Base-by-base conservation (phyloP, 2,113 vertebrate species). In the Salvelinus namaycush region DNA sequence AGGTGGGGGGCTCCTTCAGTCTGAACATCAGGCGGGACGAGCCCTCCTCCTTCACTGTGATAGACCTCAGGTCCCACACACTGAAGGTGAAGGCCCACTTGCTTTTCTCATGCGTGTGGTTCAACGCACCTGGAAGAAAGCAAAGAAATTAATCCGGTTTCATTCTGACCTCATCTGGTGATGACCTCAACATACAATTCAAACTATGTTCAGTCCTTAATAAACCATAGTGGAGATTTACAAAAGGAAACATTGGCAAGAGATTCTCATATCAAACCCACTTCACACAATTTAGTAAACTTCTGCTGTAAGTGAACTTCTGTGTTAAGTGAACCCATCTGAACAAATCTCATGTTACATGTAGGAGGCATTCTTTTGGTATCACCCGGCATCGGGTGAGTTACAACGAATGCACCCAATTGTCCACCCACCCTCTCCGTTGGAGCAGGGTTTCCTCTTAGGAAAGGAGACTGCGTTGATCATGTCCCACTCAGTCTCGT, bases 401-500 rank as follows among this genome's bases (percentile, higher is more conserved):
- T 8, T 44, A 44, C 39, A 44, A 44, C 39, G 9, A 44, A 44
- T 44, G 2, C 39, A 44, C 9, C 9, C 9, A 44, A 44, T 44
- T 44, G 9, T 5, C 0, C 13, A 88, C 84, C 75, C 89, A 98
- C 97, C 96, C 81, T 94, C 93, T 76, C 95, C 95, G 76, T 95
- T 97, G 22, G 92, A 83, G 84, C 93, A 92, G 78, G 90, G 82
- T 66, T 93, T 98, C 91, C 93, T 98, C 90, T 93, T 97, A 91
- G 51, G 51, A 18, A 95, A 98, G 73, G 96, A 96, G 31, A 97
- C 95, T 0, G 97, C 94, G 62, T 94, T 97, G 82, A 99, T 87
- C 96, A 99, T 97, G 86, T 99, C 98, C 98, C 98, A 99, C 85
- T 98, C 97, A 1, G 97, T 95, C 91, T 99, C 98, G 0, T 95